phyloP scores from a whole-genome alignment of 2,888 invertebrate genomes.

The Tryphoninae sp. region DNA sequence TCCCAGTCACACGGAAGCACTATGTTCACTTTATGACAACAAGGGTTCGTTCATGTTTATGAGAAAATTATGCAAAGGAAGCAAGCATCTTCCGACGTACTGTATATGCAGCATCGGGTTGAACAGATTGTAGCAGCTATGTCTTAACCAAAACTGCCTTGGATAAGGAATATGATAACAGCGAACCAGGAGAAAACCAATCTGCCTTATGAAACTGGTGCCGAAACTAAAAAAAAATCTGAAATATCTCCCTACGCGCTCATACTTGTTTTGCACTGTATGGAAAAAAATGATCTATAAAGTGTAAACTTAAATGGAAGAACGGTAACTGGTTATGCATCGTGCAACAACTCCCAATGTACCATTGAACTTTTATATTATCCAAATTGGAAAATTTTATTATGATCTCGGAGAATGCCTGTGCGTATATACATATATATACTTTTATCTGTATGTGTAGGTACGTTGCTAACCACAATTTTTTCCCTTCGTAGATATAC shows the following conservation, averaged over 20 bases:
- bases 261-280: background rate
- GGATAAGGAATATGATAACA: slow-evolving; percentile 41
- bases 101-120: background rate
- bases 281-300: background rate
- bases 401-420: background rate
- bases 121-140: background rate
- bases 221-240: background rate
- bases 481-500: slow-evolving; percentile 36
- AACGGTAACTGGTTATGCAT: no score
- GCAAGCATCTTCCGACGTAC: background rate
- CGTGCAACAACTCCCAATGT: no score
- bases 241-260: background rate
- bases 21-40: slow-evolving; percentile 72
- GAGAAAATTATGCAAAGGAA: slow-evolving; percentile 71
- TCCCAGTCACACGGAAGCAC: slow-evolving; percentile 63
- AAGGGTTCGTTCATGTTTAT: slow-evolving; percentile 69
- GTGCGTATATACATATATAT: background rate
- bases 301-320: no score
- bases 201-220: slow-evolving; percentile 5
- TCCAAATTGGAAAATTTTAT: no score
- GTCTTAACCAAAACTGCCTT: background rate
- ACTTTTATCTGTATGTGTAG: background rate
- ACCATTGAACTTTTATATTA: no score
- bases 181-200: slow-evolving; percentile 54
- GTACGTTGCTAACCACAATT: slow-evolving; percentile 14